Percentiles rank a stretch among this genome's conserved stretches.
Conservation (phyloP, 2,113 vertebrate genomes). For the Cheirogaleus medius region DNA sequence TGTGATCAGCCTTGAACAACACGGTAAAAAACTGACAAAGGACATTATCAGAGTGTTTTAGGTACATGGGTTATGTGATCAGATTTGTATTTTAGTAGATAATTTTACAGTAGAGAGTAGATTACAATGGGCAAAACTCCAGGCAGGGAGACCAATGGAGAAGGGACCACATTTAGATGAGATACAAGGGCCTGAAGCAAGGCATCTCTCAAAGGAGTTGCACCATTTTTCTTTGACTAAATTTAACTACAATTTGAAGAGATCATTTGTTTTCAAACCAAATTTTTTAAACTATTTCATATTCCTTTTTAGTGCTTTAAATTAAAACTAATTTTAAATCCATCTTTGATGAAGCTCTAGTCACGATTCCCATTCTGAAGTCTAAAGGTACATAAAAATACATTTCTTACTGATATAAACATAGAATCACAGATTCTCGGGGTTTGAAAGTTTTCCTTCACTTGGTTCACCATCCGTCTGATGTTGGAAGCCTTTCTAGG, state of each 20-base stretch:
- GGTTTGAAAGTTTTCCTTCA: slow-evolving; percentile 70
- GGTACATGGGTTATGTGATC: background rate
- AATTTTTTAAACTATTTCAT: slow-evolving; percentile 68
- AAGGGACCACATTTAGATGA: background rate
- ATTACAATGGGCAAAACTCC: background rate
- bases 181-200: background rate
- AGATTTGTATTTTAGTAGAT: background rate
- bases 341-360: slow-evolving; percentile 76
- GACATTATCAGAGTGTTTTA: background rate
- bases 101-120: background rate
- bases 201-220: background rate
- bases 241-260: slow-evolving; percentile 65
- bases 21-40: background rate
- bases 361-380: slow-evolving; percentile 77
- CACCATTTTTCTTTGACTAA: slow-evolving; percentile 52
- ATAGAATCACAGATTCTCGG: slow-evolving; percentile 77
- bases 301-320: slow-evolving; percentile 74
- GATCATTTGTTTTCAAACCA: slow-evolving; percentile 76
- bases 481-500: slow-evolving; percentile 64
- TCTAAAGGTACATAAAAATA: slow-evolving; percentile 80
- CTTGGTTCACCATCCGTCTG: slow-evolving; percentile 65
- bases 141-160: background rate
- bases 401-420: slow-evolving; percentile 75
- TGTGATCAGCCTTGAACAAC: background rate
- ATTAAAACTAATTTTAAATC: slow-evolving; percentile 79